Base-by-base conservation (phyloP, 2,797 vertebrate species). In the Octomys mimax region DNA sequence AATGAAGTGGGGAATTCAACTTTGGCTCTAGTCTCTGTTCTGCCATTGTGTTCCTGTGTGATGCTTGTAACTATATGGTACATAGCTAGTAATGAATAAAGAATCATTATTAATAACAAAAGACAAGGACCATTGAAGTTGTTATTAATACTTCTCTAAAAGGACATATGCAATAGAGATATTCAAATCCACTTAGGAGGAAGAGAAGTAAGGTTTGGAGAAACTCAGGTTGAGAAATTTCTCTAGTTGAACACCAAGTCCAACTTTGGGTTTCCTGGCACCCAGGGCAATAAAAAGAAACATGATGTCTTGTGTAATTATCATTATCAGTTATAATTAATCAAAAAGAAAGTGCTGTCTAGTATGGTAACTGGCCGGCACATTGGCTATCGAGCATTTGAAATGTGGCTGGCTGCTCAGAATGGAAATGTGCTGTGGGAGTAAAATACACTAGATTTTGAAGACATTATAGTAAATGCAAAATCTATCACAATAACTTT, bases 181-280 rank as follows among this genome's bases (percentile, higher is more conserved):
- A 16, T 49, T 81, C n/a, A 66, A 28, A 83, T 71, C 28, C 26
- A 57, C 16, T 57, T 52, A 78, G 70, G 22, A 71, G 42, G 64
- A 89, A 62, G 59, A 88, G 21, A 57, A 77, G 36, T 90, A 46
- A 6, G 62, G 75, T 79, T 64, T 22, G 92, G 54, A 92, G 83
- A 70, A 87, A 77, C 33, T 62, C 5, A 14, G 19, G 46, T 64
- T 68, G 93, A 86, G 90, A 82, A 85, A 77, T 91, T 70, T 94
- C 78, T 88, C 16, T 88, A 73, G 71, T n/a, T 1, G 31, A 89
- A 42, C 54, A 66, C 14, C 87, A 71, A 11, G 84, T 87, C 73
- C 73, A 86, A 94, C 87, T 92, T 80, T 64, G 77, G 66, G 92
- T 96, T 95, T 96, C 91, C 87, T 91, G 92, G 94, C 54, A 96